These are phyloP conservation scores for Tipula unca DNA, from an alignment of 2,888 invertebrate species.

Conservation along the genomic window DNA sequence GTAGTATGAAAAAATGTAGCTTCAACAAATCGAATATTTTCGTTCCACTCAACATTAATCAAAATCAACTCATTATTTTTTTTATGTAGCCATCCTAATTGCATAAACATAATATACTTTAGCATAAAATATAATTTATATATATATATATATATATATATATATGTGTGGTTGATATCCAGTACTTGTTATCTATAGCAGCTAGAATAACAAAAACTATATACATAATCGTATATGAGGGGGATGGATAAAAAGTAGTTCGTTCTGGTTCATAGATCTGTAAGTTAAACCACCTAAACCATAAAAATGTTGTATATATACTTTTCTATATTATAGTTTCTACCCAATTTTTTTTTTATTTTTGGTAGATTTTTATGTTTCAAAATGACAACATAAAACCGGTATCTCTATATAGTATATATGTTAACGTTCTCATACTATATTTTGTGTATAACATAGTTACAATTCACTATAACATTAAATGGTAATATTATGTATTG, in stretches of 20 bases:
- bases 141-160: too few species aligned
- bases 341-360: neutral
- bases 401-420: neutral
- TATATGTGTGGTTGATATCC: neutral
- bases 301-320: neutral
- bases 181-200: neutral
- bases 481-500: neutral
- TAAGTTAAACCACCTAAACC: neutral
- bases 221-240: neutral
- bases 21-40: neutral
- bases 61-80: too few species aligned
- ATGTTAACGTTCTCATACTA: neutral
- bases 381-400: neutral
- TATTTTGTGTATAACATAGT: neutral
- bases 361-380: neutral
- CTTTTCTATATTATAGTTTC: neutral
- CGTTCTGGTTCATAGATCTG: neutral
- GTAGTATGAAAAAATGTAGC: too few species aligned
- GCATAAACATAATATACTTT: neutral
- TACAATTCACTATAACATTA: neutral
- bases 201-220: neutral
- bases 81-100: neutral
- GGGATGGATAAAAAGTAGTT: neutral
- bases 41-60: neutral
- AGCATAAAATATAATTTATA: neutral